A percentile compares a stretch with the other conserved stretches of the same genome.
These are phyloP conservation scores for Pseudomugil gertrudae DNA, from an alignment of 2,797 vertebrate genomes.

Conservation along the genomic window DNA sequence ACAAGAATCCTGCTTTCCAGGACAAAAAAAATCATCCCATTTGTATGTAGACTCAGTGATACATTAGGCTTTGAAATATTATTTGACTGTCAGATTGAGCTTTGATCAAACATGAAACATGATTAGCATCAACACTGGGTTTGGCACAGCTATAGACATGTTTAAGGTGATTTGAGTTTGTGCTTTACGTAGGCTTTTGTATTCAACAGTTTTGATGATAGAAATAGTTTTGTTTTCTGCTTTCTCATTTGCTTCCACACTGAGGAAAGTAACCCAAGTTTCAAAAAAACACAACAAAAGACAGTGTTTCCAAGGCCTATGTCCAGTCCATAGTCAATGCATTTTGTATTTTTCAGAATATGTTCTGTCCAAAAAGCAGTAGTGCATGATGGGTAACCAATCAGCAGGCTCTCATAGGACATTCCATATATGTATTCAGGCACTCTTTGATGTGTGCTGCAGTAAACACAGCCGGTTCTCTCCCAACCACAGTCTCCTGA, in stretches of 20 bases:
- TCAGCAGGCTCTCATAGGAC: slow-evolving; percentile 69
- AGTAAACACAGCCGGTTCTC: slow-evolving; percentile 80
- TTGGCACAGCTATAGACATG: background rate
- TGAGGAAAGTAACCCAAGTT: background rate
- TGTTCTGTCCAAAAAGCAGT: slow-evolving; percentile 67
- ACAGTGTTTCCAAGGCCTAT: slow-evolving; percentile 13
- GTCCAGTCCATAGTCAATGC: slow-evolving; percentile 24
- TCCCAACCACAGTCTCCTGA: slow-evolving; percentile 69
- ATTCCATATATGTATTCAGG: slow-evolving; percentile 66
- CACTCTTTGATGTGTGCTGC: slow-evolving; percentile 79
- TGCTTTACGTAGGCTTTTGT: background rate
- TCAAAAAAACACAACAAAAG: slow-evolving; percentile 33
- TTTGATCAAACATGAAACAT: background rate
- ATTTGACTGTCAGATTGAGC: background rate
- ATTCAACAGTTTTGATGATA: background rate
- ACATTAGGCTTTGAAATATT: background rate
- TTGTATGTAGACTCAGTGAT: background rate
- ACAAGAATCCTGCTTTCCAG: background rate
- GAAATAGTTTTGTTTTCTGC: background rate
- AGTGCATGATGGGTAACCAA: slow-evolving; percentile 76
- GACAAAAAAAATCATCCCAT: background rate
- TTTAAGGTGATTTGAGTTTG: background rate
- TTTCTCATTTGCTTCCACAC: background rate
- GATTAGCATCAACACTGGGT: background rate
- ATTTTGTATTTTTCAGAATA: slow-evolving; percentile 46